Evolutionary conservation across 2,113 vertebrate genomes (phyloP), one percentile per base, ranked within the genome.

Genomic region (Procavia capensis): DNA sequence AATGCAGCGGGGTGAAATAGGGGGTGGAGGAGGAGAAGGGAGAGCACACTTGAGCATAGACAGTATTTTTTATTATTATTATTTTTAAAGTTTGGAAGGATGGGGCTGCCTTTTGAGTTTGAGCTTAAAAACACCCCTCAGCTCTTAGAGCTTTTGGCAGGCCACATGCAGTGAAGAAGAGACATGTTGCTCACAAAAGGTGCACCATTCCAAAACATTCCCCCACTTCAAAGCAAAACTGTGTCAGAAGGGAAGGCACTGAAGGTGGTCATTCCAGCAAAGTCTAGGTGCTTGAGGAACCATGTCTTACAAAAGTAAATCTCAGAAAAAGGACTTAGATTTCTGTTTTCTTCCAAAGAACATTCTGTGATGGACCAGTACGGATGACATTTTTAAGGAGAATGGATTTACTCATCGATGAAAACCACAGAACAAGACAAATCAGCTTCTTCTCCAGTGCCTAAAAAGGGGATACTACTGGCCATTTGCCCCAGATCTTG

Each of bases 331-430:
- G 74, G 59, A 29, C 43, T 45, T 80, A 2, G 39, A 16, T 41
- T 76, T 92, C 78, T 45, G 45, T 82, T 92, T 85, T 17, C n/a
- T 88, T 74, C 68, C 83, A 70, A 92, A 83, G 47, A 86, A 17
- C 41, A 57, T 29, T 7, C 64, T 75, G 34, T 31, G 63, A 36
- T n/a, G 3, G 0, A 14, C 25, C 1, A 0, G 41, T 0, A 3
- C 17, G 6, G 34, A 66, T 36, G 70, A 79, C 79, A 47, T 50
- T 61, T 91, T 94, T 64, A 36, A 54, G 45, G 29, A 74, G 10
- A 39, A 54, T 43, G 36, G 86, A 80, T 72, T 64, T 31, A 76
- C 57, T n/a, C 27, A 16, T 36, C 1, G 36, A 24, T 2, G 36
- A 34, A 20, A 70, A 20, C 43, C 57, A 13, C 3, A 45, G 59